Conservation (phyloP, 2,113 vertebrate species). For the Oncorhynchus keta region DNA sequence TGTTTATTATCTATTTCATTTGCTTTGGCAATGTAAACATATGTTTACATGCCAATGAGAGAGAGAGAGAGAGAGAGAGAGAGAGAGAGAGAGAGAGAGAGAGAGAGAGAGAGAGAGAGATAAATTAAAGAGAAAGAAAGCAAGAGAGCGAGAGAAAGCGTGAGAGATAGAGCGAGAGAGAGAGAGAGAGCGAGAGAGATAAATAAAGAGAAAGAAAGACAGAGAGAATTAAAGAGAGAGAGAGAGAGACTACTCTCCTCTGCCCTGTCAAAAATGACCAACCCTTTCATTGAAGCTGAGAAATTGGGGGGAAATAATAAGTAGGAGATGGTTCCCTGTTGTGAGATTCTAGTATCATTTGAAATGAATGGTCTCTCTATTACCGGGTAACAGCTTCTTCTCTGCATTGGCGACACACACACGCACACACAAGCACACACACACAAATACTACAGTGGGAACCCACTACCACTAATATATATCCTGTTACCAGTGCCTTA, state of each 20-base stretch:
- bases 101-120: neutral
- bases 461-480: conserved; percentile 4
- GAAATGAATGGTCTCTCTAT: conserved; percentile 15
- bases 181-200: too few species aligned
- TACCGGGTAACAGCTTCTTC: conserved; percentile 19
- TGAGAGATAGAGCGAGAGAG: too few species aligned
- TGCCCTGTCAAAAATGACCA: neutral
- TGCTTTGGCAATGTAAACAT: too few species aligned
- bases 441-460: neutral
- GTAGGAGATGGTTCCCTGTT: conserved; percentile 14
- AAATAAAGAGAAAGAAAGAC: too few species aligned
- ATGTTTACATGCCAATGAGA: too few species aligned
- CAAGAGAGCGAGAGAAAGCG: too few species aligned
- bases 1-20: too few species aligned
- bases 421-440: neutral
- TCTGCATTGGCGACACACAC: conserved; percentile 6
- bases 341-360: conserved; percentile 15
- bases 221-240: too few species aligned
- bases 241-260: neutral
- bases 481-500: neutral
- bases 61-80: too few species aligned
- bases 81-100: neutral
- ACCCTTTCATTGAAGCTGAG: neutral
- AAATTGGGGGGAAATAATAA: neutral
- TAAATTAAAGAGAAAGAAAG: too few species aligned